Evolutionary conservation across 1,140 invertebrate genomes (phyloP).

Genomic region (Ylistrum balloti): DNA sequence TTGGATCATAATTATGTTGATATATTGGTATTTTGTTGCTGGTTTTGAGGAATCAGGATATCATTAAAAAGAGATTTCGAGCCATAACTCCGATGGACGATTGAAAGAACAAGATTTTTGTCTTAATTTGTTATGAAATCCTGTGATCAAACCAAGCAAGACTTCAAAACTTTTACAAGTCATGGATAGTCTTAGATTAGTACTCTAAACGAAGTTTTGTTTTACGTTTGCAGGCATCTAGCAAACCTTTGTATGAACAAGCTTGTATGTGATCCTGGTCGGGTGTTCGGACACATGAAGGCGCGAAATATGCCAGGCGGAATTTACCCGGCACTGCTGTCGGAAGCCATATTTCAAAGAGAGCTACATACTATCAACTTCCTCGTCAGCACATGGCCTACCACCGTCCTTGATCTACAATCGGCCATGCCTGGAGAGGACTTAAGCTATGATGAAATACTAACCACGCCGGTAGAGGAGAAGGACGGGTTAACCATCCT

Average conservation of each 20-base stretch:
- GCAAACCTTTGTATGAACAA: conserved; percentile 69
- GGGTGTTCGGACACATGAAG: conserved; percentile 61
- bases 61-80: too few species aligned
- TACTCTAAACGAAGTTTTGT: too few species aligned
- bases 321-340: conserved; percentile 72
- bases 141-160: too few species aligned
- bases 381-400: conserved; percentile 71
- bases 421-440: conserved; percentile 73
- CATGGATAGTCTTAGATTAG: too few species aligned
- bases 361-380: conserved; percentile 70
- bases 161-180: too few species aligned
- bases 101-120: too few species aligned
- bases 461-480: conserved; percentile 72
- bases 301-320: conserved; percentile 67
- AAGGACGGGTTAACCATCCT: conserved; percentile 71
- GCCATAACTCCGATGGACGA: too few species aligned
- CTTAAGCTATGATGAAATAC: conserved; percentile 65
- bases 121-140: too few species aligned
- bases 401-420: conserved; percentile 64
- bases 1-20: too few species aligned
- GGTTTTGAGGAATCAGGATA: too few species aligned
- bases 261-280: conserved; percentile 68
- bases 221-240: conserved; percentile 67
- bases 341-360: conserved; percentile 77
- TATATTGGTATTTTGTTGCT: too few species aligned